Evolutionary conservation across 2,797 vertebrate genomes (phyloP), one percentile per base, ranked within the genome.

Genomic region (Myotis vivesi): DNA sequence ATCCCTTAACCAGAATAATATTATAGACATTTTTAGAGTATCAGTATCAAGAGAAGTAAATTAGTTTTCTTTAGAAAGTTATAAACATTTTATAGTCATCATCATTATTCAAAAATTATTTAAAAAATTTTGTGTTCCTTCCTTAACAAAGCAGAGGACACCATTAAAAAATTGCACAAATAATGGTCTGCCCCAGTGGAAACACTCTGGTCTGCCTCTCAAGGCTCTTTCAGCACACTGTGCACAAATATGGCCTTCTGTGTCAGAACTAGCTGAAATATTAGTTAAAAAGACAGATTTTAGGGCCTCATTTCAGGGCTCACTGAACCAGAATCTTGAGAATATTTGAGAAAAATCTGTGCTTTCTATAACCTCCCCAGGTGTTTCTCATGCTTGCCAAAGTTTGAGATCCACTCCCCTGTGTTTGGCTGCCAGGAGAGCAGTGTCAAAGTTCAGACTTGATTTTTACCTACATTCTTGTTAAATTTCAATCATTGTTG

Each of bases 11-110:
- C 9, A 87, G 64, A 46, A n/a, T 62, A 88, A 89, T 49, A 17
- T 89, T 93, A 51, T 23, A 76, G 57, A 15, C n/a, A 51, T 71
- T 90, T 91, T 80, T 79, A 91, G 84, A 76, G 22, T 30, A 71
- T 73, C 80, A 36, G 41, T 73, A n/a, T 55, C 85, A 44, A 77
- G 41, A 28, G 57, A 64, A 88, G 6, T 91, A 83, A 90, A 33
- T 94, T 83, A 33, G n/a, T 87, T 80, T 94, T 87, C 44, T 87
- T 82, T 66, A 79, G 51, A 83, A 77, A 49, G 55, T 89, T 92
- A 8, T 72, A 72, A 72, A 76, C 11, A 25, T 92, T 46, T 87
- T 90, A 33, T 81, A 57, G 28, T 76, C 15, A 87, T 79, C 5
- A 72, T 81, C 8, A 36, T 73, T 44, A 41, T 82, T 72, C 76